Conservation (phyloP, 2,113 vertebrate genomes). For the Aegithalos caudatus region DNA sequence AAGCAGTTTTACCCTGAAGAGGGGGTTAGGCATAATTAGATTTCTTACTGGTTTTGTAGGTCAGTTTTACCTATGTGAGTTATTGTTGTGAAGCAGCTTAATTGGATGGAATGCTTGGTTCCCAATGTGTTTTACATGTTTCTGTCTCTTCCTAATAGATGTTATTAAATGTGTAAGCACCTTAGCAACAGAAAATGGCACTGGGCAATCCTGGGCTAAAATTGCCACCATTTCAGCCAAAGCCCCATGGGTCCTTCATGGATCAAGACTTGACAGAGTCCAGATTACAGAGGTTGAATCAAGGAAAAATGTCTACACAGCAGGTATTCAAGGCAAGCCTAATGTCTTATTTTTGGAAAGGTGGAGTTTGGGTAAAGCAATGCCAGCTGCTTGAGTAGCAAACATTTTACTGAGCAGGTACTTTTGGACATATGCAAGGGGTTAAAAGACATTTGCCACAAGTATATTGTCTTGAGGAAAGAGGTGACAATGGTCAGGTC, state of each 20-base stretch:
- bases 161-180: slow-evolving; percentile 71
- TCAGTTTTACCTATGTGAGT: neutral
- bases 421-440: neutral
- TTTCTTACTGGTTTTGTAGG: neutral
- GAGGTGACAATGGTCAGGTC: neutral
- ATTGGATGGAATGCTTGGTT: neutral
- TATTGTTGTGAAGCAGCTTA: neutral
- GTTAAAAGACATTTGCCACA: neutral
- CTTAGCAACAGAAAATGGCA: slow-evolving; percentile 23
- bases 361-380: neutral
- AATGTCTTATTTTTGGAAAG: neutral
- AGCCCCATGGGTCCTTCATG: slow-evolving; percentile 76
- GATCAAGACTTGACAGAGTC: slow-evolving; percentile 64
- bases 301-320: slow-evolving; percentile 56
- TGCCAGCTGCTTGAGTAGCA: neutral
- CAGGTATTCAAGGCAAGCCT: slow-evolving; percentile 63
- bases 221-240: slow-evolving; percentile 54
- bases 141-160: slow-evolving; percentile 65
- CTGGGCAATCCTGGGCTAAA: slow-evolving; percentile 59
- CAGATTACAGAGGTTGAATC: slow-evolving; percentile 76
- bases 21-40: neutral
- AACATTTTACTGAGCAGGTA: neutral
- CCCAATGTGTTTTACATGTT: neutral
- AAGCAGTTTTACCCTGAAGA: neutral
- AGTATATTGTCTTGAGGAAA: neutral